Base-by-base conservation (phyloP, 1,140 invertebrate genomes). In the Akabosia matsudoensis region DNA sequence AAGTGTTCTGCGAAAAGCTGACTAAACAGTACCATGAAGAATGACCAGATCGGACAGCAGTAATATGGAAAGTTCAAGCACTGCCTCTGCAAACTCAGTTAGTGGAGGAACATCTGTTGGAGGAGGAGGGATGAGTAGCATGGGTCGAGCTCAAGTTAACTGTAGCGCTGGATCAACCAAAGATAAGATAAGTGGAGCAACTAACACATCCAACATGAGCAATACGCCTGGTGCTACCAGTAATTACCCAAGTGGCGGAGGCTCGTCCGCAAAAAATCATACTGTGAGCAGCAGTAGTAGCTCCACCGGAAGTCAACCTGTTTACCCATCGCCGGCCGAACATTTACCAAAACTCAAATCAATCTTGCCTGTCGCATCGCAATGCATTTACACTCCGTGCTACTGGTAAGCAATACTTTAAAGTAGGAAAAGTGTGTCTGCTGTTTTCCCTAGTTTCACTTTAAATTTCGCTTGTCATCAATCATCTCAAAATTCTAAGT, bases 341-440 rank as follows among this genome's bases (percentile, higher is more conserved):
- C 76, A 54, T 33, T 28, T 30, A 28, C 79, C 77, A 24, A 81
- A 81, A 78, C 76, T 81, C 13, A 79, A 74, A 64, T 45, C 74
- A 16, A 78, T 81, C 78, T 71, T 81, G 34, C 80, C 80, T 45
- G 33, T 73, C 28, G 52, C 74, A 14, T 28, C 80, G 22, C 56
- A 76, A 74, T 81, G 80, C 74, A 77, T 76, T 70, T 80, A 80
- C 64, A 79, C 80, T 71, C 74, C 79, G 54, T 81, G 78, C 56
- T 81, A 81, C 76, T 81, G 80, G 80, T 81, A 76, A 78, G 61
- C 31, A 67, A 67, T 30, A n/a, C n/a, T n/a, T n/a, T n/a, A n/a
- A n/a, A n/a, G n/a, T n/a, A n/a, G n/a, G n/a, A n/a, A n/a, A n/a
- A n/a, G n/a, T n/a, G n/a, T n/a, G n/a, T n/a, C n/a, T n/a, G n/a